Percentiles rank a stretch among this genome's conserved stretches.
phyloP scores from a whole-genome alignment of 2,888 invertebrate genomes.

The Petrolisthes manimaculis region DNA sequence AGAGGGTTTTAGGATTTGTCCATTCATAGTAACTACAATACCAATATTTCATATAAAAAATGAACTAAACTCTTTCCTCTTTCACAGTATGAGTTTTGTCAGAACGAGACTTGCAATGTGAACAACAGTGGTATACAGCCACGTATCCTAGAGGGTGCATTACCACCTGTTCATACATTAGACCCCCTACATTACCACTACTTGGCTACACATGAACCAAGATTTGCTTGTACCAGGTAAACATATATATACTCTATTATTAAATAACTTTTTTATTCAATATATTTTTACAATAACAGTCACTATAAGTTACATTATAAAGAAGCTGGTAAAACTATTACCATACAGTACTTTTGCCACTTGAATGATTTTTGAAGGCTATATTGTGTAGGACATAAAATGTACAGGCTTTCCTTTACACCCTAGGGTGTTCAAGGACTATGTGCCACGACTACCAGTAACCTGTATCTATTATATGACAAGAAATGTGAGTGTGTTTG shows the following conservation, averaged over 20 bases:
- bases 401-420: too few species aligned
- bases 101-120: conserved; percentile 24
- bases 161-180: conserved; percentile 42
- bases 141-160: conserved; percentile 50
- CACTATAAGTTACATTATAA: too few species aligned
- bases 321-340: background rate
- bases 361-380: background rate
- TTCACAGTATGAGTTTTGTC: conserved; percentile 53
- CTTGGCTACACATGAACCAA: conserved; percentile 47
- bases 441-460: background rate
- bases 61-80: background rate
- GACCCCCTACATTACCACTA: conserved; percentile 55
- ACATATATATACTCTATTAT: background rate
- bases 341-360: background rate
- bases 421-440: too few species aligned
- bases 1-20: background rate
- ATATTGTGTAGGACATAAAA: too few species aligned
- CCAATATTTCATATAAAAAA: background rate
- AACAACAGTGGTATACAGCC: conserved; percentile 28
- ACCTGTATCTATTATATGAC: background rate
- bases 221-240: conserved; percentile 48
- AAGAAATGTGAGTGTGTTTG: background rate
- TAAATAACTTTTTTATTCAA: background rate
- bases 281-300: background rate
- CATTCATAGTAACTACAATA: conserved; percentile 1